Percentiles rank a stretch among this genome's conserved stretches.
phyloP scores from a whole-genome alignment of 2,888 invertebrate genomes.

The Eupithecia tripunctaria region DNA sequence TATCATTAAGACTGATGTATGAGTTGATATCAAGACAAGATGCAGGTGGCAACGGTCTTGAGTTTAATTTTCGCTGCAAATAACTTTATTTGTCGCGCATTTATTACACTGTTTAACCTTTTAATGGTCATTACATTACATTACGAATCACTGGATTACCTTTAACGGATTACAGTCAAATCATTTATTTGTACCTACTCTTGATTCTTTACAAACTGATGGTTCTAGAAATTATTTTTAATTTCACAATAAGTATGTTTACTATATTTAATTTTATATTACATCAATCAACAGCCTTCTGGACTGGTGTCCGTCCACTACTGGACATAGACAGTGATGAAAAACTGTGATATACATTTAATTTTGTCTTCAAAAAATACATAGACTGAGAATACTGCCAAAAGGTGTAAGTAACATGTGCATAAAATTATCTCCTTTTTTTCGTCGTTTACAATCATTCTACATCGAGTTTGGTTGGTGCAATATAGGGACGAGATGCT shows the following conservation, averaged over 20 bases:
- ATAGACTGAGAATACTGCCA: too few relatives aligned
- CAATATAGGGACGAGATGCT: neutral
- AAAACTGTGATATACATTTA: too few relatives aligned
- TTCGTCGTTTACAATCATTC: neutral
- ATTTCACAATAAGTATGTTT: neutral
- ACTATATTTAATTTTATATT: too few relatives aligned
- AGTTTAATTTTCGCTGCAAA: constrained; percentile 31
- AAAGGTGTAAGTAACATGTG: too few relatives aligned
- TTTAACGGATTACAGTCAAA: neutral
- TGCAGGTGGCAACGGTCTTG: constrained; percentile 27
- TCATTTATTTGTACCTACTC: neutral
- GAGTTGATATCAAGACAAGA: constrained; percentile 32
- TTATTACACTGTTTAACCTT: constrained; percentile 36
- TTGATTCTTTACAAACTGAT: neutral
- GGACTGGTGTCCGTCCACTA: too few relatives aligned
- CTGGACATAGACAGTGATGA: too few relatives aligned
- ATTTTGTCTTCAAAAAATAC: too few relatives aligned
- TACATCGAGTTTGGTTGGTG: too few relatives aligned
- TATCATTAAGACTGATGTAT: constrained; percentile 23
- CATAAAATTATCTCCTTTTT: too few relatives aligned
- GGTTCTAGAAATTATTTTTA: neutral
- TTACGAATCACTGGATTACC: constrained; percentile 22
- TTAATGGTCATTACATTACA: constrained; percentile 17
- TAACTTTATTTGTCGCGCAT: constrained; percentile 35
- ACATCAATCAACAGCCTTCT: too few relatives aligned